A percentile compares a stretch with the other conserved stretches of the same genome.
phyloP scores from a whole-genome alignment of 2,888 invertebrate species.

The Eupithecia dodoneata region DNA sequence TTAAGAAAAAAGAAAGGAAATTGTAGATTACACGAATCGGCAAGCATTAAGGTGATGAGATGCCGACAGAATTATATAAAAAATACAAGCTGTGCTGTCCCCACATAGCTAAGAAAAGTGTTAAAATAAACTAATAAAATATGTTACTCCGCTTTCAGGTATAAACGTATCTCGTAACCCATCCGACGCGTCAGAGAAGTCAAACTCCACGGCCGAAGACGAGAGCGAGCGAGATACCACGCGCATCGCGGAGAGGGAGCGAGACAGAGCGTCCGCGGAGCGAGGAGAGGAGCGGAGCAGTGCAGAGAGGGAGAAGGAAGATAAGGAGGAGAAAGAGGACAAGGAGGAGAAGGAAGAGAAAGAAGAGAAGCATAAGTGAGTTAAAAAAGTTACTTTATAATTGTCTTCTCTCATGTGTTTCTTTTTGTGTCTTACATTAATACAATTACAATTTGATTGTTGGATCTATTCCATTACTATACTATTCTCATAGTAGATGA shows the following conservation, averaged over 20 bases:
- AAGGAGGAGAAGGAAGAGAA: slow-evolving; percentile 25
- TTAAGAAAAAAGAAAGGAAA: background rate
- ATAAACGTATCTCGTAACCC: slow-evolving; percentile 77
- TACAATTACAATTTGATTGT: background rate
- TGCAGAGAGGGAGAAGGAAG: slow-evolving; percentile 49
- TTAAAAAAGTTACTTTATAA: slow-evolving; percentile 10
- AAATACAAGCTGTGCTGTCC: no score
- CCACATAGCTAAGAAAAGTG: background rate
- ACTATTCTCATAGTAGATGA: no score
- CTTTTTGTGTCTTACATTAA: background rate
- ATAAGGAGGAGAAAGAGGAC: slow-evolving; percentile 48
- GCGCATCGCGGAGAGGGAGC: slow-evolving; percentile 42
- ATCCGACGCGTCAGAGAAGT: slow-evolving; percentile 72
- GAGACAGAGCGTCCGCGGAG: slow-evolving; percentile 43
- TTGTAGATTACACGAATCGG: background rate
- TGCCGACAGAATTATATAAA: no score
- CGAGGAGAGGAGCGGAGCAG: slow-evolving; percentile 44
- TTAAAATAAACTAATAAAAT: background rate
- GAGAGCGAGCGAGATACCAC: slow-evolving; percentile 50
- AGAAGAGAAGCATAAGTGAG: slow-evolving; percentile 61
- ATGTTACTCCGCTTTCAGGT: slow-evolving; percentile 48
- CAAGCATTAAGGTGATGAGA: no score
- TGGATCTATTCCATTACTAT: no score
- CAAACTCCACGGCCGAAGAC: slow-evolving; percentile 46
- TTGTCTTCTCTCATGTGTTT: background rate